These are phyloP conservation scores for Cantharis flavilabris DNA, from an alignment of 2,888 invertebrate genomes.

Conservation along the genomic window DNA sequence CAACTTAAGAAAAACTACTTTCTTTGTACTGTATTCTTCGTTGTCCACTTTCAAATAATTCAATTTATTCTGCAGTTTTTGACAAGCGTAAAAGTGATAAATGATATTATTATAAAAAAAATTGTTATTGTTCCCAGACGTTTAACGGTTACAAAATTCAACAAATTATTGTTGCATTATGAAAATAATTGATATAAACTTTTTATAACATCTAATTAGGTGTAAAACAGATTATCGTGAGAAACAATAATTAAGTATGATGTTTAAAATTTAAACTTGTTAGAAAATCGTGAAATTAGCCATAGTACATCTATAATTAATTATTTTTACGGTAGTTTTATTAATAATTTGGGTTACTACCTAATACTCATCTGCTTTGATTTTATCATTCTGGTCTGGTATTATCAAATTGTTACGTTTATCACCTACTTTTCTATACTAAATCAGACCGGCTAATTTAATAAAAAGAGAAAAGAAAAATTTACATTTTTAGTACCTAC, in stretches of 20 bases:
- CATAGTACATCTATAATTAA: neutral
- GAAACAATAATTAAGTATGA: neutral
- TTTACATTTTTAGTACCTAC: neutral
- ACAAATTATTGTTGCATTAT: neutral
- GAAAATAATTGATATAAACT: neutral
- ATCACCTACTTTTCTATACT: neutral
- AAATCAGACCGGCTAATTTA: neutral
- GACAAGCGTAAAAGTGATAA: neutral
- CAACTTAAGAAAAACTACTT: neutral
- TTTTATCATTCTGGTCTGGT: neutral
- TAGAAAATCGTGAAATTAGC: neutral
- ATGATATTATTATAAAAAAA: neutral
- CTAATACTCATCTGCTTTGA: neutral
- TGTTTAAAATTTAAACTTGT: neutral
- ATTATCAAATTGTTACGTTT: neutral
- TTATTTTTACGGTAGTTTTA: neutral
- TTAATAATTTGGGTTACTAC: neutral
- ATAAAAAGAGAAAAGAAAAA: neutral
- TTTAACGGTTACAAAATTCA: neutral
- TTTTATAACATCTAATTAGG: neutral
- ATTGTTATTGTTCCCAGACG: neutral
- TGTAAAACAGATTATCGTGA: neutral
- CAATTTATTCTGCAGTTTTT: neutral
- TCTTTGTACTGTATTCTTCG: neutral
- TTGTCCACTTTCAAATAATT: neutral